phyloP scores from a whole-genome alignment of 2,113 vertebrate species.

The Odontesthes bonariensis region DNA sequence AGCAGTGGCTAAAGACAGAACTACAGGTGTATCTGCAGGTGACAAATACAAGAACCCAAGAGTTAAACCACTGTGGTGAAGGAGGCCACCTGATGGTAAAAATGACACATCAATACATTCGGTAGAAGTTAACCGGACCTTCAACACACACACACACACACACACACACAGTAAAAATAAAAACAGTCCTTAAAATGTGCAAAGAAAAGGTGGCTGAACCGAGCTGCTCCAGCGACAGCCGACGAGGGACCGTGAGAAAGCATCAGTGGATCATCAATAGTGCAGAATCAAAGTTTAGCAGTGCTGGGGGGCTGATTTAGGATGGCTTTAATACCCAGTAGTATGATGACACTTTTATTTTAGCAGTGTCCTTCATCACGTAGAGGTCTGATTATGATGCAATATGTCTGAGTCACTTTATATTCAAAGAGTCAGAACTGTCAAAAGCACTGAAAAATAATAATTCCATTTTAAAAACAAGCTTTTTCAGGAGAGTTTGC shows the following conservation, averaged over 20 bases:
- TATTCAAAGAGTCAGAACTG: too few relatives aligned
- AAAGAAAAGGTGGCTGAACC: conserved; percentile 89
- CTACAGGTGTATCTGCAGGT: conserved; percentile 57
- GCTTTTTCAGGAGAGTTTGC: too few relatives aligned
- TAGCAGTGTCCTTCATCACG: too few relatives aligned
- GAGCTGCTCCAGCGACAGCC: conserved; percentile 78
- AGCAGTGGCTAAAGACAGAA: conserved; percentile 70
- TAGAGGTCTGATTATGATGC: too few relatives aligned
- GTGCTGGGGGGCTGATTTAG: conserved; percentile 30
- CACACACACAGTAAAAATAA: conserved; percentile 67
- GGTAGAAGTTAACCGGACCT: conserved; percentile 30
- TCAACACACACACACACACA: conserved; percentile 18
- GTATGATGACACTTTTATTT: too few relatives aligned
- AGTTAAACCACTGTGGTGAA: conserved; percentile 61
- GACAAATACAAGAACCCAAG: conserved; percentile 63
- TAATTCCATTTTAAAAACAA: too few relatives aligned
- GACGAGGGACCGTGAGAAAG: conserved; percentile 39
- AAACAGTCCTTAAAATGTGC: conserved; percentile 87
- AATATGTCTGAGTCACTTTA: too few relatives aligned
- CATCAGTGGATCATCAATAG: conserved; percentile 60
- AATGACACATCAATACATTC: conserved; percentile 78
- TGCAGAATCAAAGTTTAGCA: conserved; percentile 56
- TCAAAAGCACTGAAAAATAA: too few relatives aligned
- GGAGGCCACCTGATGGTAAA: conserved; percentile 68
- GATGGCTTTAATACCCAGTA: too few relatives aligned